Evolutionary conservation across 2,888 invertebrate species (phyloP).

Genomic region (Punctoribates punctum): DNA sequence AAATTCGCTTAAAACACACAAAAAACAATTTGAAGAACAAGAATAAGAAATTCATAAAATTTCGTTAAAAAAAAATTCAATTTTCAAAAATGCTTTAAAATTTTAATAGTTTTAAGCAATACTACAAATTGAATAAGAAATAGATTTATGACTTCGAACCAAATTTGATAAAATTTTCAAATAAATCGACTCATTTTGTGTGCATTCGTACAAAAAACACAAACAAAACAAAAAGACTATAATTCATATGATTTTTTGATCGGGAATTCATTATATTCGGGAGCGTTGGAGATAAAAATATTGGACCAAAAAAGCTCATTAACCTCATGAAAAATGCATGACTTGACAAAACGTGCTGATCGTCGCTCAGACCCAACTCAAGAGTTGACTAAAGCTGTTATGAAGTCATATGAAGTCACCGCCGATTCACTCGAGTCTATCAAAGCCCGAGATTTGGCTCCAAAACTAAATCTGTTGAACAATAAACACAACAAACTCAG

Average conservation of each 20-base stretch:
- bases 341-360: conserved; percentile 36
- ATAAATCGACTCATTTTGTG: background rate
- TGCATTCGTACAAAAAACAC: background rate
- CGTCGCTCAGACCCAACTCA: conserved; percentile 7
- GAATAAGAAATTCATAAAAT: background rate
- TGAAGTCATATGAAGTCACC: background rate
- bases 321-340: conserved; percentile 36
- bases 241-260: conserved; percentile 18
- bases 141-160: background rate
- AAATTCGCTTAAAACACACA: background rate
- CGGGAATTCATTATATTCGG: background rate
- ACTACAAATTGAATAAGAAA: background rate
- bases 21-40: background rate
- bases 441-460: conserved; percentile 11
- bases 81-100: background rate
- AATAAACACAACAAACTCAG: conserved; percentile 15
- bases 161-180: background rate
- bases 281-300: background rate
- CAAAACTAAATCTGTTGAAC: background rate
- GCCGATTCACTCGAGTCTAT: background rate
- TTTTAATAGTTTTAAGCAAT: background rate
- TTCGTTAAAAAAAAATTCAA: background rate
- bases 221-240: conserved; percentile 15
- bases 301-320: conserved; percentile 24
- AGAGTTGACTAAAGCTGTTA: background rate